Evolutionary conservation across 1,140 invertebrate species (phyloP), one percentile per base, ranked within the genome.

Genomic region (Teleopsis dalmanni): DNA sequence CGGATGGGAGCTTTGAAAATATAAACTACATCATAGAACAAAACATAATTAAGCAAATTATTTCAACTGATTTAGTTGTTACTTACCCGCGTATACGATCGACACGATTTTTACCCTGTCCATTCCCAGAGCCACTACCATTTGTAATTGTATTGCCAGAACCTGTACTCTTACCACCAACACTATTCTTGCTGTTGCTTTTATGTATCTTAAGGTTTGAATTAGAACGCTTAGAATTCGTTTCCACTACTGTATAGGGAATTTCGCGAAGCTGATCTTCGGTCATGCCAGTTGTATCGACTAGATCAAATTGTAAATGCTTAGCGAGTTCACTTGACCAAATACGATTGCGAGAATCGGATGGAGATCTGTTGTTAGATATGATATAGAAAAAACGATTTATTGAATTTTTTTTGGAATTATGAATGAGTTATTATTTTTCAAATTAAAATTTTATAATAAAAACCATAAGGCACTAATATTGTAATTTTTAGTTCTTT

Each of bases 241-340:
- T 82, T 70, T 87, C 81, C 3, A 95, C 88, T 45, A 91, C 88
- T 3, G 88, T 92, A 69, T 94, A 97, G 3, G 91, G 88, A 56
- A 95, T 95, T 70, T 95, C 88, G 55, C 83, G 79, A 4, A 93
- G 76, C 64, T 95, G 88, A 52, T 87, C 85, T 57, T 91, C 88
- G 37, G 84, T 86, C 84, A 95, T 87, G 29, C 88, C 88, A 16
- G 81, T 79, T 0, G 90, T 91, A 55, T 95, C 91, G 40, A 95
- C 81, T 57, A 95, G 75, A 60, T 87, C 82, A 73, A 92, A 95
- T 66, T 95, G 87, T 56, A 96, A 76, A 72, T 95, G 90, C 69
- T 81, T 80, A 53, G 81, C 81, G 50, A 91, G 64, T 72, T 91
- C 88, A 55, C 81, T 83, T 26, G 88, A 72, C 59, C 75, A 74